A percentile compares a stretch with the other conserved stretches of the same genome.
These are phyloP conservation scores for Oryzias javanicus DNA, from an alignment of 2,113 vertebrate genomes.

Conservation along the genomic window DNA sequence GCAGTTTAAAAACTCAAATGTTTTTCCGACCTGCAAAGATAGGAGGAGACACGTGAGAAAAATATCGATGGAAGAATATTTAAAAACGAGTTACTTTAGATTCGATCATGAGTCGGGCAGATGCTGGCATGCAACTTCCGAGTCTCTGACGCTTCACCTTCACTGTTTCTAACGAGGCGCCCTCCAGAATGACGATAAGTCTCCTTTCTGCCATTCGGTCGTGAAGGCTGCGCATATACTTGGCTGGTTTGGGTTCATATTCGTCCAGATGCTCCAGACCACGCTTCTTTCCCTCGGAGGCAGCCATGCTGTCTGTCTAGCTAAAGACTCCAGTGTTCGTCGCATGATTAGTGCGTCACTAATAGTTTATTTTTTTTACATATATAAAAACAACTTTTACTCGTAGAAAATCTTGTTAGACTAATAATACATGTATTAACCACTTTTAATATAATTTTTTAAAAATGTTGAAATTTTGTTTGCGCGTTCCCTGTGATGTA, in stretches of 20 bases:
- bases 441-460: no score
- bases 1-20: conserved; percentile 92
- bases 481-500: no score
- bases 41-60: background rate
- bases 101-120: background rate
- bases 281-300: conserved; percentile 69
- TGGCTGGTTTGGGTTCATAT: conserved; percentile 80
- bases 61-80: no score
- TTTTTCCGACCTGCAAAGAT: conserved; percentile 85
- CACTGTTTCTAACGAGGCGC: conserved; percentile 91
- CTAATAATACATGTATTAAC: no score
- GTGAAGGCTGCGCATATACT: conserved; percentile 69
- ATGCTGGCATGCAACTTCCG: background rate
- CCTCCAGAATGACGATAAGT: conserved; percentile 89
- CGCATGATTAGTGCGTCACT: conserved; percentile 59
- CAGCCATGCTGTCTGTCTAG: conserved; percentile 79
- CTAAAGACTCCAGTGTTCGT: conserved; percentile 15
- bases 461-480: no score
- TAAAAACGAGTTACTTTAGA: no score
- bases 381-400: no score
- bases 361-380: no score
- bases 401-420: no score
- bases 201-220: conserved; percentile 78
- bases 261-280: conserved; percentile 79
- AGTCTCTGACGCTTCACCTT: conserved; percentile 77